Conservation (phyloP, 2,113 vertebrate genomes). For the Noctilio leporinus region DNA sequence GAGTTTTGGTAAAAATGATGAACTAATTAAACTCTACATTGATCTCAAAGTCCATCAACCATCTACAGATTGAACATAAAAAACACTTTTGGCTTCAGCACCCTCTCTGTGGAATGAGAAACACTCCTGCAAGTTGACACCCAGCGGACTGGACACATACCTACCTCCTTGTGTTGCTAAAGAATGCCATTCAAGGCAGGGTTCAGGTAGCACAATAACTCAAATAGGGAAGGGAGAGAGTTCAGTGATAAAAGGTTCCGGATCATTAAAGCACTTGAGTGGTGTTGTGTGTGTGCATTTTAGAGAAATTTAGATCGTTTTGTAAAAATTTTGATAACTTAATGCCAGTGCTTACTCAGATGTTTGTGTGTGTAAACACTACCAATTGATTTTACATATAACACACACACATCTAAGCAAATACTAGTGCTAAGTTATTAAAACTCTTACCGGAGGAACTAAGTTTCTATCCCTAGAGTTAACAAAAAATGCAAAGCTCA, state of each 20-base stretch:
- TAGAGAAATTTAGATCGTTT: background rate
- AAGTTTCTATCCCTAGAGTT: background rate
- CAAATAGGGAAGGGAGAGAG: background rate
- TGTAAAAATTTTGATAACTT: background rate
- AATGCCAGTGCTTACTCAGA: background rate
- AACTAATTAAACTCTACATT: background rate
- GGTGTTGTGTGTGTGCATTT: background rate
- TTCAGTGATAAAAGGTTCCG: background rate
- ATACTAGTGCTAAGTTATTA: background rate
- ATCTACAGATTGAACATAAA: background rate
- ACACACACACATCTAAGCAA: background rate
- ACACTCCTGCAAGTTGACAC: background rate
- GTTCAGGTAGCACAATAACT: background rate
- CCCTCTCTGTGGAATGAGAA: background rate
- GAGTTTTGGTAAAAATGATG: background rate
- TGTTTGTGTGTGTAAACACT: background rate
- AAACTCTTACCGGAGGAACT: background rate
- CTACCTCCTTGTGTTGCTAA: background rate
- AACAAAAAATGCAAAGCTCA: background rate
- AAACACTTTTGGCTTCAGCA: background rate
- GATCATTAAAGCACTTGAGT: background rate
- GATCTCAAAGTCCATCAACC: background rate
- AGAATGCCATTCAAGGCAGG: background rate
- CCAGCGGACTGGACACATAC: background rate
- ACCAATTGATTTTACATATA: background rate